A percentile compares a stretch with the other conserved stretches of the same genome.
phyloP scores from a whole-genome alignment of 2,888 invertebrate species.

The Sepiola atlantica region DNA sequence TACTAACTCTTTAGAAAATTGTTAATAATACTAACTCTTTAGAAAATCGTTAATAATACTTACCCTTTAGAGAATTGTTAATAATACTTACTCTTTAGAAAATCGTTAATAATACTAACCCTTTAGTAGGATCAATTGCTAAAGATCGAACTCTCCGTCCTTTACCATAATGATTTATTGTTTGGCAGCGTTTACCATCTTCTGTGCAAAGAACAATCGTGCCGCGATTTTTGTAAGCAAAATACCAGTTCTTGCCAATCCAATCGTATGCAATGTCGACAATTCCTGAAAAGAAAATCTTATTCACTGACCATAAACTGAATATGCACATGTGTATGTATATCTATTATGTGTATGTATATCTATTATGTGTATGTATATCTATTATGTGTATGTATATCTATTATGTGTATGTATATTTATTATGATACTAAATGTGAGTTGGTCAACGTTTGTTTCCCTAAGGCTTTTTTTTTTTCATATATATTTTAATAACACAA shows the following conservation, averaged over 20 bases:
- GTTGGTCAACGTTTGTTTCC: too few relatives aligned
- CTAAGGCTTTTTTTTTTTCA: too few relatives aligned
- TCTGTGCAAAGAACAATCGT: constrained; percentile 83
- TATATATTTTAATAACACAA: too few relatives aligned
- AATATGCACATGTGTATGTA: too few relatives aligned
- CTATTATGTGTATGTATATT: too few relatives aligned
- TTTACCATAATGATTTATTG: constrained; percentile 81
- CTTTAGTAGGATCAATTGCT: constrained; percentile 85
- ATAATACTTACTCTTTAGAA: constrained; percentile 61
- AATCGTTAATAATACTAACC: constrained; percentile 74
- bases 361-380: too few relatives aligned
- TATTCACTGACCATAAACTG: too few relatives aligned
- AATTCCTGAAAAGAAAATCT: constrained; percentile 78
- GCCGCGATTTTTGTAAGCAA: constrained; percentile 82
- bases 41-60: constrained; percentile 64
- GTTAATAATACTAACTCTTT: constrained; percentile 77
- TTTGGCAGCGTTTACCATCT: constrained; percentile 81
- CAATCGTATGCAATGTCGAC: constrained; percentile 87
- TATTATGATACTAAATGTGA: too few relatives aligned
- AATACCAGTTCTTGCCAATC: constrained; percentile 90
- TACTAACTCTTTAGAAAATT: constrained; percentile 78
- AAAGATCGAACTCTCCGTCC: constrained; percentile 80
- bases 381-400: too few relatives aligned
- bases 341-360: too few relatives aligned
- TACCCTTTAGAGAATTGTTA: constrained; percentile 78